Evolutionary conservation across 2,113 vertebrate genomes (phyloP), one percentile per base, ranked within the genome.

Genomic region (Scytalopus superciliaris): DNA sequence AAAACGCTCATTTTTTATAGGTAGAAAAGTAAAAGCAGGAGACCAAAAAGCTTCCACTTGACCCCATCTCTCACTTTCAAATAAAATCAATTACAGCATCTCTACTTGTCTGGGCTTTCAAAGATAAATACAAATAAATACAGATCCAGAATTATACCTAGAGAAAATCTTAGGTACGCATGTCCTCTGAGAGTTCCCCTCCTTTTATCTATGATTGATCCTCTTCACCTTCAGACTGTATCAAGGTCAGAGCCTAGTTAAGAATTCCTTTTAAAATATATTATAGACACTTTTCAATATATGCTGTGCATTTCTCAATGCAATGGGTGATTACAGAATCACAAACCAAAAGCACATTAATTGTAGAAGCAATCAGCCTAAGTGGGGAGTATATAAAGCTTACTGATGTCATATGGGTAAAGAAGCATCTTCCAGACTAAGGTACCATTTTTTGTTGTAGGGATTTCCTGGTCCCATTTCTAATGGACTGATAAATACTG

Each of bases 141-240:
- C 90, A 96, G 89, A 89, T 79, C 84, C 70, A 84, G 72, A 79
- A 63, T 22, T 91, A 44, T 82, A 96, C 93, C 87, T 90, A 96
- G 92, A 96, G 91, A 94, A 94, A 93, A 60, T 97, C 95, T 93
- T 92, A 92, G 73, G 82, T 86, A 93, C 56, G 6, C 77, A 52
- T 87, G 68, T 94, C 97, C 96, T 96, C 84, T 0, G 59, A 98
- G 97, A 97, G 67, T 63, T 91, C 70, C 55, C 77, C 90, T 96
- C 81, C 89, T 97, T 97, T 97, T 96, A 97, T 96, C 95, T 96
- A 3, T 96, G 97, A 97, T 97, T 98, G 97, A 98, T 97, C 96
- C 96, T 55, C 59, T 92, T 89, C 73, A 96, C 96, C 95, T 98
- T 96, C 96, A 62, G 83, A 80, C 60, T 69, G 49, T n/a, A 88